Percentiles rank a stretch among this genome's conserved stretches.
These are phyloP conservation scores for Leptarthrus brevirostris DNA, from an alignment of 2,888 invertebrate genomes.

Conservation along the genomic window DNA sequence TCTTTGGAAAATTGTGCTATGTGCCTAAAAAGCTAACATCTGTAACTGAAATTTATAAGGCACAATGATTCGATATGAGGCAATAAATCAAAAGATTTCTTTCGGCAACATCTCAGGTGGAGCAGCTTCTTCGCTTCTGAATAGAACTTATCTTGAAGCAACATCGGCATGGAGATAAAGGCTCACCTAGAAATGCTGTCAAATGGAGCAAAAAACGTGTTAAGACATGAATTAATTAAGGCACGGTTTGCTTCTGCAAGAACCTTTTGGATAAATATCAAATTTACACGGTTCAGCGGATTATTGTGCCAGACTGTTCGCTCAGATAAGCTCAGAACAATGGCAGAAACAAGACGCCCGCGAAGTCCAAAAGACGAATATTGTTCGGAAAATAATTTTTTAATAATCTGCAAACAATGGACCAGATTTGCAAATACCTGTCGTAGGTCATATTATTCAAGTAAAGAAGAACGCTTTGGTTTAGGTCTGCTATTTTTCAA, in stretches of 20 bases:
- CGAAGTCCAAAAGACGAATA: slow-evolving; percentile 10
- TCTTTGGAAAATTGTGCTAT: slow-evolving; percentile 34
- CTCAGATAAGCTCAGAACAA: slow-evolving; percentile 44
- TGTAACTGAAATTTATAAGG: slow-evolving; percentile 43
- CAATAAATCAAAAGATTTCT: slow-evolving; percentile 39
- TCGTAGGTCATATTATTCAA: slow-evolving; percentile 23
- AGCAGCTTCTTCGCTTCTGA: background rate
- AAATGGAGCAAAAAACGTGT: slow-evolving; percentile 45
- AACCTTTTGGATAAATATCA: slow-evolving; percentile 34
- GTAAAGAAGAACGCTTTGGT: background rate
- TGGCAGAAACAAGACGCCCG: slow-evolving; percentile 31
- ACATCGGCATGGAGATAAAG: background rate
- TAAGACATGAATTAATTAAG: slow-evolving; percentile 48
- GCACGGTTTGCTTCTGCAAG: slow-evolving; percentile 29
- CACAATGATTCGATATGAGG: slow-evolving; percentile 45
- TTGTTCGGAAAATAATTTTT: slow-evolving; percentile 41
- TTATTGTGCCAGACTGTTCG: slow-evolving; percentile 40
- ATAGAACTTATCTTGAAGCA: background rate
- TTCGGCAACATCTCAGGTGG: slow-evolving; percentile 28
- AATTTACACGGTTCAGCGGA: slow-evolving; percentile 42
- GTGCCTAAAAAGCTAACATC: slow-evolving; percentile 39
- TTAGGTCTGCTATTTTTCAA: background rate
- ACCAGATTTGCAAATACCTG: slow-evolving; percentile 45
- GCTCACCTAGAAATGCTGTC: slow-evolving; percentile 39
- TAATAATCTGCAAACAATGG: slow-evolving; percentile 45